phyloP scores from a whole-genome alignment of 1,140 invertebrate genomes.

The Potamilus streckersoni region DNA sequence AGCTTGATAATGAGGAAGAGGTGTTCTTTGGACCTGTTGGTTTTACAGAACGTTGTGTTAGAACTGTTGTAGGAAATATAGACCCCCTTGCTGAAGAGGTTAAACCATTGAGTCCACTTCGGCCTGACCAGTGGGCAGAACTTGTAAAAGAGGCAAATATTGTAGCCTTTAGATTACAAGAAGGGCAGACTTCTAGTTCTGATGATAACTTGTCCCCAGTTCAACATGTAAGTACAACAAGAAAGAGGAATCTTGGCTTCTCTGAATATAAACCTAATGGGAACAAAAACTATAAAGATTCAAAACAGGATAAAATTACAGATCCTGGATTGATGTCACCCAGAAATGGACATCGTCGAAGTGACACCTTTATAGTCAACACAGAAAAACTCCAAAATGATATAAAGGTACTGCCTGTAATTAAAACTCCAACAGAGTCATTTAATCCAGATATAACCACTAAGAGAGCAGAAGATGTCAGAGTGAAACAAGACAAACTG shows the following conservation, averaged over 20 bases:
- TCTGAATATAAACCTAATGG: background rate
- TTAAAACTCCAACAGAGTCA: constrained; percentile 18
- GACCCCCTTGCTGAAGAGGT: constrained; percentile 16
- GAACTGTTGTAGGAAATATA: constrained; percentile 34
- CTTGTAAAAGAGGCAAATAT: constrained; percentile 49
- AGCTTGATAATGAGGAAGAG: constrained; percentile 47
- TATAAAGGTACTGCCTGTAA: constrained; percentile 18
- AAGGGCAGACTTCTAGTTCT: constrained; percentile 12
- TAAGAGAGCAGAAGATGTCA: too few species aligned
- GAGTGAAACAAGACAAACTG: too few species aligned
- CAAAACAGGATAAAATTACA: background rate
- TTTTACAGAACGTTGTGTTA: constrained; percentile 46
- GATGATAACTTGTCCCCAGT: background rate
- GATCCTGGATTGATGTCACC: constrained; percentile 6
- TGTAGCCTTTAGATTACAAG: constrained; percentile 40
- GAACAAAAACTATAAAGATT: background rate
- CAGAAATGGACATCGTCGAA: constrained; percentile 20
- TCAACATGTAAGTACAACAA: background rate
- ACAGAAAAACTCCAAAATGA: constrained; percentile 17
- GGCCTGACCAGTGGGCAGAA: constrained; percentile 44
- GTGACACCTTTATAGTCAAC: constrained; percentile 35
- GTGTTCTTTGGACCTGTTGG: constrained; percentile 56
- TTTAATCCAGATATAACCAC: background rate
- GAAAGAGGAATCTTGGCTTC: background rate
- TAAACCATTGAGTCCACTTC: constrained; percentile 48